Percentiles rank a stretch among this genome's conserved stretches.
These are phyloP conservation scores for Porites cylindrica DNA, from an alignment of 92 coral and sea anemone genomes.

Conservation along the genomic window DNA sequence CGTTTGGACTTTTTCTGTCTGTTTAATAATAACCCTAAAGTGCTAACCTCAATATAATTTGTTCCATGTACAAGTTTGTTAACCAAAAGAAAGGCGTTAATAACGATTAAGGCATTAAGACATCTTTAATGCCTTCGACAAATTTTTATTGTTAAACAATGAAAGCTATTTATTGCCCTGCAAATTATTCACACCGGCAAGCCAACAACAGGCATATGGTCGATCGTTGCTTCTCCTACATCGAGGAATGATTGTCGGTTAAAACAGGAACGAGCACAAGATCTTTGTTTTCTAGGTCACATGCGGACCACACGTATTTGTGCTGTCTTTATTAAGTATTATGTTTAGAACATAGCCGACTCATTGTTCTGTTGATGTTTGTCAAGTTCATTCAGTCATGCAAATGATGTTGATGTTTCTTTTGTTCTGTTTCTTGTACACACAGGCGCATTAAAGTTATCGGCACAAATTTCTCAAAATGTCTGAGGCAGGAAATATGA, in stretches of 20 bases:
- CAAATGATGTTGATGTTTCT: slow-evolving; percentile 50
- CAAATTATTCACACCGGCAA: slow-evolving; percentile 16
- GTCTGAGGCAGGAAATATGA: slow-evolving; percentile 53
- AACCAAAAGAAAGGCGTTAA: slow-evolving; percentile 29
- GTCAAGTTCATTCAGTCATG: slow-evolving; percentile 34
- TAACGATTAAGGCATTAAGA: slow-evolving; percentile 11
- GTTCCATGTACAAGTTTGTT: background rate
- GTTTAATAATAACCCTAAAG: slow-evolving; percentile 15
- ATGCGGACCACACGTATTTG: background rate
- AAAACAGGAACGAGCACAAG: background rate
- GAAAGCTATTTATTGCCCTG: slow-evolving; percentile 1
- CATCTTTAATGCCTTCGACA: slow-evolving; percentile 4
- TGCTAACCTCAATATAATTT: slow-evolving; percentile 10
- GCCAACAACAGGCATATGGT: slow-evolving; percentile 2
- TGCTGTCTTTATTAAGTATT: background rate
- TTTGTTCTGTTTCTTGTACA: slow-evolving; percentile 50
- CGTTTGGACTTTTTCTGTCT: background rate
- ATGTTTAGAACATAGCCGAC: background rate
- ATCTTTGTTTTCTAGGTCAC: slow-evolving; percentile 7
- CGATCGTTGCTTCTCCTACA: background rate
- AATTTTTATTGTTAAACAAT: background rate
- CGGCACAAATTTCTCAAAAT: slow-evolving; percentile 24
- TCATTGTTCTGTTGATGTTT: slow-evolving; percentile 23
- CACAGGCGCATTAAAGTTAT: slow-evolving; percentile 35
- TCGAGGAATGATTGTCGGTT: background rate